Evolutionary conservation across 2,113 vertebrate genomes (phyloP).

Genomic region (Antechinus flavipes): DNA sequence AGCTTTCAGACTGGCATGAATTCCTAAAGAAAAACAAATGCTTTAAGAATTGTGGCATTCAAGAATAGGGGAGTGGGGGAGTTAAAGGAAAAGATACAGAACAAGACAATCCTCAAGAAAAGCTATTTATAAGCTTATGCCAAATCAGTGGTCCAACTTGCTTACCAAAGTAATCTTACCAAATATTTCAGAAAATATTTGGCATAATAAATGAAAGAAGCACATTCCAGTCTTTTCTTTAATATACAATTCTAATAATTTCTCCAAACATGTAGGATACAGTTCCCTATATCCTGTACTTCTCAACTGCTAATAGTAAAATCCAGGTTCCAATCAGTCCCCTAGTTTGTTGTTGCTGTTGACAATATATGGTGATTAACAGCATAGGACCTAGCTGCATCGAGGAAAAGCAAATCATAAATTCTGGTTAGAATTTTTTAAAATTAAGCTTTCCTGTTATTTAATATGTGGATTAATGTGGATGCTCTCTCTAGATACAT

Average conservation of each 20-base stretch:
- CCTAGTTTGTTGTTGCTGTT: background rate
- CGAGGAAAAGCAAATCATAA: background rate
- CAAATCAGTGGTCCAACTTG: background rate
- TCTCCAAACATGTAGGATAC: background rate
- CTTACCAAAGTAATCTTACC: background rate
- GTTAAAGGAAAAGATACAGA: background rate
- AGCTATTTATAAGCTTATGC: background rate
- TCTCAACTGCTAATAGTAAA: background rate
- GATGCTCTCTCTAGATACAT: background rate
- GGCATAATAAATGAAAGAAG: background rate
- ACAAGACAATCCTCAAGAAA: background rate
- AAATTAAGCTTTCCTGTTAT: background rate
- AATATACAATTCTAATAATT: background rate
- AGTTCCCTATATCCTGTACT: background rate
- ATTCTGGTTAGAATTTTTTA: background rate
- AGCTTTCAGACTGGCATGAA: background rate
- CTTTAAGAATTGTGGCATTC: background rate
- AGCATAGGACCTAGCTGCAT: background rate
- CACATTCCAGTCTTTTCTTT: background rate
- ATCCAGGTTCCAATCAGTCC: background rate
- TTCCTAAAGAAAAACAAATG: background rate
- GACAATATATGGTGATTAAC: background rate
- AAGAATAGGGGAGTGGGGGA: background rate
- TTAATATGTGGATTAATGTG: background rate
- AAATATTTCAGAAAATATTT: background rate